Evolutionary conservation across 2,113 vertebrate genomes (phyloP).

Genomic region (Jaculus jaculus): DNA sequence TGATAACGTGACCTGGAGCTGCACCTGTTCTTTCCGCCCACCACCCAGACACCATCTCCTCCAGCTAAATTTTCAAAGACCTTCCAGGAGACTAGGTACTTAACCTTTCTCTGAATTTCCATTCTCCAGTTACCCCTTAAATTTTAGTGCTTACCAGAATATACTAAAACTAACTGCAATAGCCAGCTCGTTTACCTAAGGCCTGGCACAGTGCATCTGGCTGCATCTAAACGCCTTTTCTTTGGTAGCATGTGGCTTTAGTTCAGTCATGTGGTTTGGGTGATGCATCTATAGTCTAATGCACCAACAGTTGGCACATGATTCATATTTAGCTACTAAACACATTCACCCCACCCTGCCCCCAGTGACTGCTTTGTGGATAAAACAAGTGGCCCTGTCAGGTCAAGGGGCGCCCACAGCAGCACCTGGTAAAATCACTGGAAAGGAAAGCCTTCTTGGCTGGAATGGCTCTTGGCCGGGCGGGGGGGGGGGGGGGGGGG

Average conservation of each 20-base stretch:
- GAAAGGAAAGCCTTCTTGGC: too few species aligned
- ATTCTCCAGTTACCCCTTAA: background rate
- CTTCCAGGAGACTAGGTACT: background rate
- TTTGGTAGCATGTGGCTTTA: background rate
- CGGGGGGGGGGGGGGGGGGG: too few species aligned
- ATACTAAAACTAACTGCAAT: background rate
- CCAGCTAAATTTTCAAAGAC: constrained; percentile 9
- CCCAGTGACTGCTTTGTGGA: background rate
- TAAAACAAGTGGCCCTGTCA: background rate
- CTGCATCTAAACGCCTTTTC: background rate
- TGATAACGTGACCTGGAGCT: background rate
- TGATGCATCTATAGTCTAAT: background rate
- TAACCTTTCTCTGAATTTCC: background rate
- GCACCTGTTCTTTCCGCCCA: background rate
- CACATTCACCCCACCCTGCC: background rate
- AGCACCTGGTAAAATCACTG: background rate
- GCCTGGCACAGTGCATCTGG: background rate
- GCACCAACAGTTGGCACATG: background rate
- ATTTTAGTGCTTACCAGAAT: background rate
- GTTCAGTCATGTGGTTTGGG: background rate
- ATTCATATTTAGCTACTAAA: background rate
- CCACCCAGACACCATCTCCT: background rate
- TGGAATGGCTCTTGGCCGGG: too few species aligned
- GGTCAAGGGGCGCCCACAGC: background rate
- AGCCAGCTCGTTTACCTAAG: background rate